These are phyloP conservation scores for Bombus polaris DNA, from an alignment of 1,140 invertebrate genomes.

Conservation along the genomic window DNA sequence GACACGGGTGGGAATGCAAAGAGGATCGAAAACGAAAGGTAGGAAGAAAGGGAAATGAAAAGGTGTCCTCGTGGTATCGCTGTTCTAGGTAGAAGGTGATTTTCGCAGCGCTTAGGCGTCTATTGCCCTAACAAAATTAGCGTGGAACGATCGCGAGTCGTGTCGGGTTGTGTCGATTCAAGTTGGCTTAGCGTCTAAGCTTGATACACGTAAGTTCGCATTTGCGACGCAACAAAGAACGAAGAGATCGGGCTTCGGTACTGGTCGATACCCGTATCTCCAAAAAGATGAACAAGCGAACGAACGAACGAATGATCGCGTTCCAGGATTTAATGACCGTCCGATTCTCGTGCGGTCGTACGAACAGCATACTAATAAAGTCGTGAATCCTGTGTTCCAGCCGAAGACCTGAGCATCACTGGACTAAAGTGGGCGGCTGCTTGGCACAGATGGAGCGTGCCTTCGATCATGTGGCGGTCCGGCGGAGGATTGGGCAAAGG, in stretches of 20 bases:
- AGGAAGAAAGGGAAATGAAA: not conserved
- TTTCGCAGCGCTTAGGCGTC: not conserved
- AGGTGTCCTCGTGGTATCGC: not conserved
- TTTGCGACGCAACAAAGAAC: not conserved
- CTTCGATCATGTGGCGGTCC: constrained; percentile 82
- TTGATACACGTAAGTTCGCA: constrained; percentile 19
- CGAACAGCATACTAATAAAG: constrained; percentile 71
- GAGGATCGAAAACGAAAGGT: not conserved
- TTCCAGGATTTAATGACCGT: constrained; percentile 37
- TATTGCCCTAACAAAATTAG: not conserved
- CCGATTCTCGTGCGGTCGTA: constrained; percentile 15
- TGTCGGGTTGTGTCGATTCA: not conserved
- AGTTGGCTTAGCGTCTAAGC: constrained; percentile 47
- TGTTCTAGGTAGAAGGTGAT: not conserved
- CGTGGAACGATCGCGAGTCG: not conserved
- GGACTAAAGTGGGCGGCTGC: constrained; percentile 86
- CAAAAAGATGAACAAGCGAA: not conserved
- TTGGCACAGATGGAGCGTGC: constrained; percentile 81
- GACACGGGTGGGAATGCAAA: not conserved
- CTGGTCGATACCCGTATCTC: constrained; percentile 40
- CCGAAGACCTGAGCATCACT: constrained; percentile 87
- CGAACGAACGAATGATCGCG: constrained; percentile 24
- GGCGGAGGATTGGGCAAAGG: constrained; percentile 77
- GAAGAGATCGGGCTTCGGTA: constrained; percentile 25
- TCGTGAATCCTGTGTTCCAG: constrained; percentile 80